A percentile compares a stretch with the other conserved stretches of the same genome.
phyloP scores from a whole-genome alignment of 2,113 vertebrate genomes.

The Phalacrocorax carbo region DNA sequence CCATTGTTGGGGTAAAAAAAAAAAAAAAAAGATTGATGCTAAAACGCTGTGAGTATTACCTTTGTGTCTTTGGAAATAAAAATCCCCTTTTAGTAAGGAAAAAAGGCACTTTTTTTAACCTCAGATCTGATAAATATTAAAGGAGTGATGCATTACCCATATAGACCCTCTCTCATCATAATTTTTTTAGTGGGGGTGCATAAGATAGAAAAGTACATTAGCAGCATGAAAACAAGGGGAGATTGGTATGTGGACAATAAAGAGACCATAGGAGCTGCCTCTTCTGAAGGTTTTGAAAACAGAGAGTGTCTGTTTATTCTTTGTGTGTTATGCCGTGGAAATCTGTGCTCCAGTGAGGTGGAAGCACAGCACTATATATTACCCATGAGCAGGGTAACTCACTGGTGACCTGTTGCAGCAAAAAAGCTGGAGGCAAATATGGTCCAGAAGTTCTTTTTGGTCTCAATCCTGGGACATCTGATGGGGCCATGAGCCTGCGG shows the following conservation, averaged over 20 bases:
- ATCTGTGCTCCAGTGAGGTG: not conserved
- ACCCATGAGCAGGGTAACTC: not conserved
- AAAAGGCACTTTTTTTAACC: not conserved
- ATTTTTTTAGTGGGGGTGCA: not conserved
- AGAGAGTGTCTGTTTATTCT: not conserved
- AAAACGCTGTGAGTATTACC: slow-evolving; percentile 27
- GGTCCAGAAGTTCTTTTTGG: not conserved
- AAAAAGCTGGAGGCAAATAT: not conserved
- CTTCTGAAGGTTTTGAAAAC: not conserved
- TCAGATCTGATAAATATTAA: slow-evolving; percentile 18
- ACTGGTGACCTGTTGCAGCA: not conserved
- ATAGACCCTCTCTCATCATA: not conserved
- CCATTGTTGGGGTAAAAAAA: slow-evolving; percentile 27
- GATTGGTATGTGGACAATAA: not conserved
- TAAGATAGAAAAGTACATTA: not conserved
- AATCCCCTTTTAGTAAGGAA: slow-evolving; percentile 12
- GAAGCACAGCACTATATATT: not conserved
- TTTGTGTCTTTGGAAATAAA: slow-evolving; percentile 54
- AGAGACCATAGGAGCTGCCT: not conserved
- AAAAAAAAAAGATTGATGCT: slow-evolving; percentile 24
- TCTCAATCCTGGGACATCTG: not conserved
- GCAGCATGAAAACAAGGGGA: not conserved
- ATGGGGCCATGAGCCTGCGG: rapidly evolving
- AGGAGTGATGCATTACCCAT: not conserved
- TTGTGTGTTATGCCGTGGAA: not conserved